A percentile compares a stretch with the other conserved stretches of the same genome.
phyloP scores from a whole-genome alignment of 2,888 invertebrate species.

The Tipula unca region DNA sequence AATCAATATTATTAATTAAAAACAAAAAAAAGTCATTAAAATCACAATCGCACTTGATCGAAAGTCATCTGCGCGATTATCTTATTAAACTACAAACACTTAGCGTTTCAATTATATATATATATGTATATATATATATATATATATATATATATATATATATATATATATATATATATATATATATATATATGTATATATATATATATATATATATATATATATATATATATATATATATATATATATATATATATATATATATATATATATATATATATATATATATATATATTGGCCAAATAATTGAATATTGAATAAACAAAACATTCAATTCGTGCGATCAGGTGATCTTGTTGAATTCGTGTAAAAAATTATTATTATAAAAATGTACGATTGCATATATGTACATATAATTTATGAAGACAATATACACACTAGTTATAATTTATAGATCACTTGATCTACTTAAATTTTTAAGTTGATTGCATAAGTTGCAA shows the following conservation, averaged over 20 bases:
- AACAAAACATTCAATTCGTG: background rate
- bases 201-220: no score
- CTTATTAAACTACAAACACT: background rate
- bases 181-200: no score
- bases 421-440: background rate
- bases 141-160: no score
- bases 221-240: no score
- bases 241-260: no score
- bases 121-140: no score
- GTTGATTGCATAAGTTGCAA: background rate
- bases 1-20: background rate
- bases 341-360: background rate
- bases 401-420: background rate
- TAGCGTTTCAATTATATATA: background rate
- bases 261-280: no score
- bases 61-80: background rate
- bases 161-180: no score
- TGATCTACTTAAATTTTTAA: background rate
- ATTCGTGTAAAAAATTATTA: background rate
- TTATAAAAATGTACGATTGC: background rate
- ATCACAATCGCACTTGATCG: background rate
- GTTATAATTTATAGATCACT: background rate
- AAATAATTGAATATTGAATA: background rate
- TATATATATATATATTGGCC: no score
- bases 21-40: background rate